Conservation (phyloP, 2,888 invertebrate species). For the Nematopogon swammerdamellus region DNA sequence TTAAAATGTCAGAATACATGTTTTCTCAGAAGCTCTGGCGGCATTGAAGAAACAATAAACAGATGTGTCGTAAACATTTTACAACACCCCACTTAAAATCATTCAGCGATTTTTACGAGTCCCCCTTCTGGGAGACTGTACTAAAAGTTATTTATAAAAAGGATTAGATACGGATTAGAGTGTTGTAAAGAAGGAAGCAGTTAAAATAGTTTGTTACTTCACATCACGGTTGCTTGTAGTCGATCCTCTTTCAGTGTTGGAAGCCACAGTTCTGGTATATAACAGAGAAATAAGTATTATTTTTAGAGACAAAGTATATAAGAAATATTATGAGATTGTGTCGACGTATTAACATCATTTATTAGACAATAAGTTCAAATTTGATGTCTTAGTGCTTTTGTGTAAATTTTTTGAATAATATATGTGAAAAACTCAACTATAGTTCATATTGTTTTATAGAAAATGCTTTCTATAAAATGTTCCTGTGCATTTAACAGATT, state of each 20-base stretch:
- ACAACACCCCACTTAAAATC: too few relatives aligned
- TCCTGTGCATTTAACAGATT: conserved; percentile 12
- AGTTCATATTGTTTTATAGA: neutral
- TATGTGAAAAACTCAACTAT: conserved; percentile 43
- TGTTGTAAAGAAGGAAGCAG: too few relatives aligned
- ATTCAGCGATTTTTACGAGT: too few relatives aligned
- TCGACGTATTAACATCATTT: conserved; percentile 50
- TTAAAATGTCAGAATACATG: too few relatives aligned
- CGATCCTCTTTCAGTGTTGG: conserved; percentile 6
- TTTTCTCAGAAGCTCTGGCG: too few relatives aligned
- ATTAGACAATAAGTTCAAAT: conserved; percentile 57
- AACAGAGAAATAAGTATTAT: conserved; percentile 46
- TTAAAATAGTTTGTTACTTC: too few relatives aligned
- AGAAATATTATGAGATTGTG: conserved; percentile 48
- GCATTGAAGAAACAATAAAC: too few relatives aligned
- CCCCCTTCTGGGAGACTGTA: too few relatives aligned
- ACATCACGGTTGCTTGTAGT: neutral
- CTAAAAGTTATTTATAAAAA: too few relatives aligned
- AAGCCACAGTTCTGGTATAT: conserved; percentile 39
- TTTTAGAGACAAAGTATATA: conserved; percentile 55
- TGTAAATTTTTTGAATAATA: conserved; percentile 59
- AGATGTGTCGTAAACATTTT: too few relatives aligned
- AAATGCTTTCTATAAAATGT: conserved; percentile 3
- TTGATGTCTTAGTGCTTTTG: conserved; percentile 60
- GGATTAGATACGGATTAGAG: too few relatives aligned